Evolutionary conservation across 2,113 vertebrate species (phyloP).

Genomic region (Rhizomys pruinosus): DNA sequence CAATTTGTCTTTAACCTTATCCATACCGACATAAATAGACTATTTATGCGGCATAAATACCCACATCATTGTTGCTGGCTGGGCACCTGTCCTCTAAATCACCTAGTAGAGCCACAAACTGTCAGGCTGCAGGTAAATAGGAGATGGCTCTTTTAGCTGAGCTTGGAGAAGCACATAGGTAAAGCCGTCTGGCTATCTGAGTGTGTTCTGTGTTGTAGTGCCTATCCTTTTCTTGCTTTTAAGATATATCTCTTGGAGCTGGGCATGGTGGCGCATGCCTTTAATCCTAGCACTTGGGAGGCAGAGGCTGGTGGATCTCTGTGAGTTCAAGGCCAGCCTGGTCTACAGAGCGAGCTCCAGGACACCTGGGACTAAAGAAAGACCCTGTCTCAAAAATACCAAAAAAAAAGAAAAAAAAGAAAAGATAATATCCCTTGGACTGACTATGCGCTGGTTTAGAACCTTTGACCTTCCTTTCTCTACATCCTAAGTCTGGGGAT

Average conservation of each 20-base stretch:
- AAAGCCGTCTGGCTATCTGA: accelerated
- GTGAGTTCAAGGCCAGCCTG: too few species aligned
- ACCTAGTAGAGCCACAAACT: background rate
- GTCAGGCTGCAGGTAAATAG: background rate
- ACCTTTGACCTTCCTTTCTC: background rate
- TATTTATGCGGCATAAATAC: background rate
- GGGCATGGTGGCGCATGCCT: too few species aligned
- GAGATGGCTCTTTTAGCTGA: background rate
- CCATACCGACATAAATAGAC: background rate
- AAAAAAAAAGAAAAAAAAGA: too few species aligned
- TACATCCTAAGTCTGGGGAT: background rate
- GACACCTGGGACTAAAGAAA: too few species aligned
- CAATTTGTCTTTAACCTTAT: background rate
- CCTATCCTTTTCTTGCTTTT: too few species aligned
- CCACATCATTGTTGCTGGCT: background rate
- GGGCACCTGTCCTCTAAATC: background rate
- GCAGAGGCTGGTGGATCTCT: too few species aligned
- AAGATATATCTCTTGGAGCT: too few species aligned
- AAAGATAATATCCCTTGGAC: too few species aligned
- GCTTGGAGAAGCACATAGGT: background rate
- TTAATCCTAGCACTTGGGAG: too few species aligned
- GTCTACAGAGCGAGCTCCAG: too few species aligned
- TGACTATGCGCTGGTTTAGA: background rate
- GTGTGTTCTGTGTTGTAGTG: background rate
- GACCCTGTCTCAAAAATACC: too few species aligned